Conservation (phyloP, 2,113 vertebrate genomes). For the Ochotona princeps region DNA sequence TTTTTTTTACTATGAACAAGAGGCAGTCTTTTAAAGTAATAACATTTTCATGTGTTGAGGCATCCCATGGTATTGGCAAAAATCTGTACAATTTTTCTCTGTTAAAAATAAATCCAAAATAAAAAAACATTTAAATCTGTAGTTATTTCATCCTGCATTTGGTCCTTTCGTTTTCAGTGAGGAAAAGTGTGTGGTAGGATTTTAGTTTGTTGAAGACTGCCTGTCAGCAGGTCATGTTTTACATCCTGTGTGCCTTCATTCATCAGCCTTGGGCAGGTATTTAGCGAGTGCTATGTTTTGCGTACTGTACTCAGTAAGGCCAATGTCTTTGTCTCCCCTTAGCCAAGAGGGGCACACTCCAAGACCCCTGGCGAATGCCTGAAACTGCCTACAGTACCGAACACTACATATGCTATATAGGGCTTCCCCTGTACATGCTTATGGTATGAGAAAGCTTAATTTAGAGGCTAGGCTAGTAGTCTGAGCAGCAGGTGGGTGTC, state of each 20-base stretch:
- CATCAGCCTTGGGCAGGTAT: not conserved
- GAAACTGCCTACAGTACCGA: not conserved
- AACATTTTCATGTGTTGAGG: no score
- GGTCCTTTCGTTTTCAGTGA: not conserved
- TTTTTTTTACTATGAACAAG: no score
- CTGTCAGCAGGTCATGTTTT: not conserved
- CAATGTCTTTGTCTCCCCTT: not conserved
- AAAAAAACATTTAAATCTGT: not conserved
- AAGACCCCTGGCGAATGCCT: not conserved
- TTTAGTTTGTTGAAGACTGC: conserved; percentile 29
- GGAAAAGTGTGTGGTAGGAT: not conserved
- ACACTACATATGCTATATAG: not conserved
- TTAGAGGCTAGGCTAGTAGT: not conserved
- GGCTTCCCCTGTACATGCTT: not conserved
- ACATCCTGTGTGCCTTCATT: not conserved
- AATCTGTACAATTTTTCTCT: no score
- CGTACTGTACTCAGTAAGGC: not conserved
- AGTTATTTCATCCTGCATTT: not conserved
- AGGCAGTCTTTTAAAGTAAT: no score
- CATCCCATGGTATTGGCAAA: no score
- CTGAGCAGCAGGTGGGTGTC: no score
- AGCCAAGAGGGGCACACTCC: not conserved
- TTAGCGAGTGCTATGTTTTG: not conserved
- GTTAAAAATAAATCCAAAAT: no score
- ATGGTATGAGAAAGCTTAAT: not conserved